A percentile compares a stretch with the other conserved stretches of the same genome.
phyloP scores from a whole-genome alignment of 1,140 invertebrate species.

The Drosophila virilis region DNA sequence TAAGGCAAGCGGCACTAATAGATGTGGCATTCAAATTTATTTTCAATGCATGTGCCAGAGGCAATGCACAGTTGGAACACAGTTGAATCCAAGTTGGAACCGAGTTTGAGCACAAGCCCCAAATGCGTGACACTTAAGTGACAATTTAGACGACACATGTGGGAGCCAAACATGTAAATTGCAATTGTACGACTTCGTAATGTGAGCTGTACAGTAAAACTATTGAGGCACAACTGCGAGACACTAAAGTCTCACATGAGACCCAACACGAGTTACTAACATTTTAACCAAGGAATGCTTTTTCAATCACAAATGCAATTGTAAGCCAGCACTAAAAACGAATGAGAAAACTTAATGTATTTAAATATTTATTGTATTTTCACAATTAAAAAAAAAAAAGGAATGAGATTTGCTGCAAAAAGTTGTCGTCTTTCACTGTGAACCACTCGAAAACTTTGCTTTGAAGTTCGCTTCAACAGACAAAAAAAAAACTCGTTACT shows the following conservation, averaged over 20 bases:
- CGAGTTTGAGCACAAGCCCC: background rate
- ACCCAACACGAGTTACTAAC: background rate
- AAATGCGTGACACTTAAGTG: slow-evolving; percentile 43
- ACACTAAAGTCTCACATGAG: slow-evolving; percentile 20
- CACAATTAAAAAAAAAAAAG: no score
- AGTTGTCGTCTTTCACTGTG: no score
- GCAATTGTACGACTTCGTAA: slow-evolving; percentile 7
- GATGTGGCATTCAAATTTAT: slow-evolving; percentile 46
- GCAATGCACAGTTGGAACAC: slow-evolving; percentile 3
- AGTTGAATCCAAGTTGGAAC: background rate
- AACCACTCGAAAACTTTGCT: background rate
- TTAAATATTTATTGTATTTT: no score
- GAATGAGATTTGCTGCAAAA: no score
- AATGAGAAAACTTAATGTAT: background rate
- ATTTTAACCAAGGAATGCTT: no score
- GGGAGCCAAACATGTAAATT: slow-evolving; percentile 33
- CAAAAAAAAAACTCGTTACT: background rate
- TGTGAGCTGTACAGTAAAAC: slow-evolving; percentile 4
- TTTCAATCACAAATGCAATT: no score
- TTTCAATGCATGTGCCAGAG: slow-evolving; percentile 29
- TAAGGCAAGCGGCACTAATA: slow-evolving; percentile 31
- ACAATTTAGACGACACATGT: slow-evolving; percentile 36
- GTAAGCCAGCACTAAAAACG: background rate
- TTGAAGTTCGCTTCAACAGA: background rate
- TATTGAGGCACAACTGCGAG: background rate